Evolutionary conservation across 2,888 invertebrate genomes (phyloP), one percentile per base, ranked within the genome.

Genomic region (Apodemia zela): DNA sequence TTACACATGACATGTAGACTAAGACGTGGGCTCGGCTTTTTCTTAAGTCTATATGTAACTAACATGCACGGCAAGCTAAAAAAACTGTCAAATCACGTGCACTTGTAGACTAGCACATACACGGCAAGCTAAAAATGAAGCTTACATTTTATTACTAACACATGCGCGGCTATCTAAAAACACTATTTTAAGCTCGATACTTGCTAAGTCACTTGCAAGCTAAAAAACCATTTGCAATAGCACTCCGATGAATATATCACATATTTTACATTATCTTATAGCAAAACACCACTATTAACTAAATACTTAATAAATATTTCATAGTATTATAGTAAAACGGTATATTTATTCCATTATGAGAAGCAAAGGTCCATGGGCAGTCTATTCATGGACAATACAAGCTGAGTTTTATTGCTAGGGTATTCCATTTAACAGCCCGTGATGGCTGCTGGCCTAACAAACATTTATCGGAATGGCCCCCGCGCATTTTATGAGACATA

Each of bases 401-500:
- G 67, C 64, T 64, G 38, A 69, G 68, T 70, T 74, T 73, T 74
- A 73, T 68, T 54, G 70, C 66, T 65, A 61, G 63, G 66, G 66
- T 70, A 72, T 70, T 70, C 74, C 76, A 71, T 69, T 70, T 72
- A 72, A 72, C 69, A 70, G 73, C 69, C 38, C 72, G 68, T 69
- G 72, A 77, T 76, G 68, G 73, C 71, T 74, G 61, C 72, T 72
- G 75, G 73, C 74, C 73, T 71, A 68, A 73, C 73, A 73, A 75
- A 77, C 75, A 78, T 79, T 82, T 81, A 84, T 81, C 81, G 79
- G 75, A 74, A 77, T 75, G 74, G 73, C 77, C 79, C 73, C 65
- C 68, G 79, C 80, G 76, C 84, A 87, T 79, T 91, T 91, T 91
- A 90, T 90, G 90, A 88, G 90, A 84, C 89, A 87, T 89, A 82